These are phyloP conservation scores for Iguana delicatissima DNA, from an alignment of 2,797 vertebrate genomes.

Conservation along the genomic window DNA sequence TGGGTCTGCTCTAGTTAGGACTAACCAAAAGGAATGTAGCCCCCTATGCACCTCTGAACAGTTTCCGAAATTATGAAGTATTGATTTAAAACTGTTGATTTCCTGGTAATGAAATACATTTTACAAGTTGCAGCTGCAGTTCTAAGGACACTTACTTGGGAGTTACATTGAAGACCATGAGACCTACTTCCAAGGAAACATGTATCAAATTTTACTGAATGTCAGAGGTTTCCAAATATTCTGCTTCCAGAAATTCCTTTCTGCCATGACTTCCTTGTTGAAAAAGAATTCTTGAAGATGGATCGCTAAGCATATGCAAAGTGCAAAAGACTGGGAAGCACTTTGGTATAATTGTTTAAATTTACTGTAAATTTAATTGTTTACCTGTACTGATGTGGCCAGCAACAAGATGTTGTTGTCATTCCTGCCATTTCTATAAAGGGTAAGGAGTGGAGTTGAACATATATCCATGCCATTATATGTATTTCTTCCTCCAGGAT, in stretches of 20 bases:
- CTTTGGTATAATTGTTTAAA: not conserved
- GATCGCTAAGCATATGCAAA: not conserved
- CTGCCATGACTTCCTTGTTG: not conserved
- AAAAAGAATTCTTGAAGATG: not conserved
- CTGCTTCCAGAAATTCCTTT: not conserved
- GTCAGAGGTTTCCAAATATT: not conserved
- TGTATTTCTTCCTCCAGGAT: too few relatives aligned
- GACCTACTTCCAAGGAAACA: too few relatives aligned
- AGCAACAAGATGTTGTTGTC: too few relatives aligned
- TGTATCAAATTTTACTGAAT: not conserved
- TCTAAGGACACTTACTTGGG: too few relatives aligned
- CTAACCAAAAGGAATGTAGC: too few relatives aligned
- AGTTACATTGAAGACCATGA: not conserved
- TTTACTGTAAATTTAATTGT: too few relatives aligned
- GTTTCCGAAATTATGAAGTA: not conserved
- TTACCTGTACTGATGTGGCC: too few relatives aligned
- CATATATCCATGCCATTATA: too few relatives aligned
- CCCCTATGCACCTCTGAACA: not conserved
- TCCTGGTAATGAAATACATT: not conserved
- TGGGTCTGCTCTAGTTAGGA: too few relatives aligned
- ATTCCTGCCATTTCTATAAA: too few relatives aligned
- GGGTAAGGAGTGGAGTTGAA: too few relatives aligned
- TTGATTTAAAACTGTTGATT: not conserved
- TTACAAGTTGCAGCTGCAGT: not conserved
- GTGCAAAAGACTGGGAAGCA: not conserved